Percentiles rank a stretch among this genome's conserved stretches.
These are phyloP conservation scores for Eptatretus burgeri DNA, from an alignment of 2,113 vertebrate species.

Conservation along the genomic window DNA sequence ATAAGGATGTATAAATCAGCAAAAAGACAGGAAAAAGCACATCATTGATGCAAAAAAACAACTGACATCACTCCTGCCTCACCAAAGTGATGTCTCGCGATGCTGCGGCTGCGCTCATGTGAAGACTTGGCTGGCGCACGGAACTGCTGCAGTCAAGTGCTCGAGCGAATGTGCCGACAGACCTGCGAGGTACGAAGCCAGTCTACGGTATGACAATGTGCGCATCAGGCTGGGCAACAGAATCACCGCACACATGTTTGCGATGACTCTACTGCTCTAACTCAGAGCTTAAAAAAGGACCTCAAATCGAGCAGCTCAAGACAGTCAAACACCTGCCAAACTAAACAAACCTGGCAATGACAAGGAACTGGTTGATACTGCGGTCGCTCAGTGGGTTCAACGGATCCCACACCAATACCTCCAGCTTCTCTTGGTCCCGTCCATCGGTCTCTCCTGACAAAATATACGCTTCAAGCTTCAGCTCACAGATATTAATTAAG, in stretches of 20 bases:
- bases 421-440: slow-evolving; percentile 71
- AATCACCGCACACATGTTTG: not conserved
- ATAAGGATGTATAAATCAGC: too few relatives aligned
- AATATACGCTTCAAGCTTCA: too few relatives aligned
- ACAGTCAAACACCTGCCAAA: not conserved
- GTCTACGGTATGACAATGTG: not conserved
- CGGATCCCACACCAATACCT: slow-evolving; percentile 88
- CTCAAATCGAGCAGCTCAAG: not conserved
- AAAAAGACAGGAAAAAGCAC: not conserved
- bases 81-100: slow-evolving; percentile 92
- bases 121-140: slow-evolving; percentile 70
- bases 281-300: not conserved
- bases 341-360: slow-evolving; percentile 58
- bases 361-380: slow-evolving; percentile 95
- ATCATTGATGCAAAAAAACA: not conserved
- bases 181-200: slow-evolving; percentile 19
- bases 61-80: slow-evolving; percentile 12
- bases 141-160: slow-evolving; percentile 88
- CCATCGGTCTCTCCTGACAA: slow-evolving; percentile 49
- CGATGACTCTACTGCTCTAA: not conserved
- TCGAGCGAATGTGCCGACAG: slow-evolving; percentile 72
- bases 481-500: too few relatives aligned
- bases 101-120: slow-evolving; percentile 86
- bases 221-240: not conserved
- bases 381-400: slow-evolving; percentile 72